These are phyloP conservation scores for Rhagoletis zephyria DNA, from an alignment of 1,140 invertebrate species.

Conservation along the genomic window DNA sequence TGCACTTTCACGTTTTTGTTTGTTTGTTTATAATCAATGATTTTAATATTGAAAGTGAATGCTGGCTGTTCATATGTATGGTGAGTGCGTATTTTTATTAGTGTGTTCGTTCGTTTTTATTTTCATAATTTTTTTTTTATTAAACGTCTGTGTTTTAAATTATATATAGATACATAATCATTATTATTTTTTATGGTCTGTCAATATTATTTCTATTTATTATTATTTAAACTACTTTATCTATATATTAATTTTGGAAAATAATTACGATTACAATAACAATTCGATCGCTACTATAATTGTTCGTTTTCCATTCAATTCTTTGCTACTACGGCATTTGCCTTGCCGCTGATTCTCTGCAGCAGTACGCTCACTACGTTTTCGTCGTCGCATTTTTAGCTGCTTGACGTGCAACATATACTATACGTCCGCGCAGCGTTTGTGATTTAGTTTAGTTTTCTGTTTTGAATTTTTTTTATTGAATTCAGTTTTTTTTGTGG, in stretches of 20 bases:
- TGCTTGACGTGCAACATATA: neutral
- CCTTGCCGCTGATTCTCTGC: neutral
- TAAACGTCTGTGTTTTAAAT: constrained; percentile 60
- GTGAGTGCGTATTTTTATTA: no score
- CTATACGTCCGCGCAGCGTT: neutral
- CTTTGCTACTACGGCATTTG: neutral
- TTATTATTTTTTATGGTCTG: constrained; percentile 57
- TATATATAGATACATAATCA: constrained; percentile 58
- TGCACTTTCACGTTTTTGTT: no score
- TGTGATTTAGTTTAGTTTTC: neutral
- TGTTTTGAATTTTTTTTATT: neutral
- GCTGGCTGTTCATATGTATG: no score
- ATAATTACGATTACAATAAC: constrained; percentile 53
- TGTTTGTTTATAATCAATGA: no score
- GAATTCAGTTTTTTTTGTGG: constrained; percentile 5
- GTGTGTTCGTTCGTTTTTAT: neutral
- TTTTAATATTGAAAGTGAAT: no score
- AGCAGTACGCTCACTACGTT: neutral
- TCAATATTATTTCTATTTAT: neutral
- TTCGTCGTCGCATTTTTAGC: neutral
- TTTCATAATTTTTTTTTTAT: constrained; percentile 58
- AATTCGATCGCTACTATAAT: constrained; percentile 54
- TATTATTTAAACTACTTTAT: constrained; percentile 2
- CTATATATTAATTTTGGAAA: constrained; percentile 42
- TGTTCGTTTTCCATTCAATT: constrained; percentile 35